Percentiles rank a stretch among this genome's conserved stretches.
Conservation (phyloP, 64 coral and sea anemone genomes). For the Montipora capricornis region DNA sequence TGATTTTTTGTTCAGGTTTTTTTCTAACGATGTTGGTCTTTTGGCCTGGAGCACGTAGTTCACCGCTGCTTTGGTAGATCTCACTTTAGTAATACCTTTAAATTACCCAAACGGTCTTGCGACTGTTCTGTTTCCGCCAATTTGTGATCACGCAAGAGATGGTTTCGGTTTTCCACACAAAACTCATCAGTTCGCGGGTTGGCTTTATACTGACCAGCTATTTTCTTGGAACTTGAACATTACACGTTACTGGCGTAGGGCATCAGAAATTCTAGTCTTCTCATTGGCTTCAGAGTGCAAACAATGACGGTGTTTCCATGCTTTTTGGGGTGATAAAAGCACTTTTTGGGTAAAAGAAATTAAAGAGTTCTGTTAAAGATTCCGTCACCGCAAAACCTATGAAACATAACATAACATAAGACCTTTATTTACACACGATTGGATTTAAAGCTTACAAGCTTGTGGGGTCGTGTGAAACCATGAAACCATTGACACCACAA, state of each 20-base stretch:
- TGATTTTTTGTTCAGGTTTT: not conserved
- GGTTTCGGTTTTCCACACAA: too few species aligned
- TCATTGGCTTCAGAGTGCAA: not conserved
- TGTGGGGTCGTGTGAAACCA: too few species aligned
- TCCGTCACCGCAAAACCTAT: not conserved
- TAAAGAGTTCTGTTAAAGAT: too few species aligned
- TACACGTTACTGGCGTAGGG: not conserved
- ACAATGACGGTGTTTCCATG: too few species aligned
- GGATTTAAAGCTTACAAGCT: too few species aligned
- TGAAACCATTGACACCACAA: too few species aligned
- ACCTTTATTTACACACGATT: too few species aligned
- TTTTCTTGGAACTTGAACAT: not conserved
- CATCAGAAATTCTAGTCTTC: not conserved
- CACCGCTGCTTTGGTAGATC: conserved; percentile 6
- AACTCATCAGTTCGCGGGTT: too few species aligned
- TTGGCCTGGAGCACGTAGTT: not conserved
- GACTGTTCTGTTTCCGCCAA: not conserved
- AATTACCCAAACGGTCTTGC: conserved; percentile 1
- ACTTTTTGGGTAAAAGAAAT: too few species aligned
- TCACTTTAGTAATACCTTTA: not conserved
- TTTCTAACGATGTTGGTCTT: not conserved
- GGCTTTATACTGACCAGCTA: not conserved
- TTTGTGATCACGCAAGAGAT: not conserved
- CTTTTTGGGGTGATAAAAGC: too few species aligned
- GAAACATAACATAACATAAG: too few species aligned